Base-by-base conservation (phyloP, 2,113 vertebrate genomes). In the Bos javanicus region DNA sequence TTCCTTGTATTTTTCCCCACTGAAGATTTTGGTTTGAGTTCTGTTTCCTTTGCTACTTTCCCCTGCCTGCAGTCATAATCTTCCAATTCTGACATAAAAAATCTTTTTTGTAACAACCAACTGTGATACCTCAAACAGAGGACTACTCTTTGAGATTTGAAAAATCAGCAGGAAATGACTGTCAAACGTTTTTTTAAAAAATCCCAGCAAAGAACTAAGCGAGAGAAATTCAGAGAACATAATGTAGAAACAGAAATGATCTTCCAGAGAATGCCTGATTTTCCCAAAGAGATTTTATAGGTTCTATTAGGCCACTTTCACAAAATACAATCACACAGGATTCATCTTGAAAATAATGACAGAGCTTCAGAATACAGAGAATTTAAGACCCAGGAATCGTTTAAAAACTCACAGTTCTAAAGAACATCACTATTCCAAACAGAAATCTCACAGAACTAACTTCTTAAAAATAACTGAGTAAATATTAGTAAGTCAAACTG, bases 131-230 rank as follows among this genome's bases (percentile, higher is more conserved):
- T 98, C 93, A 97, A 98, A 97, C 91, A 96, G 82, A 96, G 21
- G 50, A 50, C 94, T 97, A 93, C 78, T 96, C 94, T 98, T 97
- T 98, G 94, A 98, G 88, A 98, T 95, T 97, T 17, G 17, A 96
- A 97, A 98, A 97, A 87, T 71, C 97, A 97, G 93, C 89, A 97
- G 97, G 91, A 96, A 98, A 94, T 95, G 57, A 81, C 48, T 82
- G 16, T 91, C 92, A 92, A 89, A 95, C 85, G 39, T 94, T 86
- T 78, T 78, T 50, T 11, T 0, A 85, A 52, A 21, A 54, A 62
- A 82, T 15, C 57, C 71, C 50, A 81, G 74, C 28, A 97, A 97
- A 98, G 93, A 95, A 87, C 92, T 84, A 97, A 97, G 81, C 57
- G 87, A 76, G 56, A 88, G 7, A 97, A 97, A 95, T 60, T 98